A percentile compares a stretch with the other conserved stretches of the same genome.
These are phyloP conservation scores for Zoanthus sociatus DNA, from an alignment of 92 coral and sea anemone species.

Conservation along the genomic window DNA sequence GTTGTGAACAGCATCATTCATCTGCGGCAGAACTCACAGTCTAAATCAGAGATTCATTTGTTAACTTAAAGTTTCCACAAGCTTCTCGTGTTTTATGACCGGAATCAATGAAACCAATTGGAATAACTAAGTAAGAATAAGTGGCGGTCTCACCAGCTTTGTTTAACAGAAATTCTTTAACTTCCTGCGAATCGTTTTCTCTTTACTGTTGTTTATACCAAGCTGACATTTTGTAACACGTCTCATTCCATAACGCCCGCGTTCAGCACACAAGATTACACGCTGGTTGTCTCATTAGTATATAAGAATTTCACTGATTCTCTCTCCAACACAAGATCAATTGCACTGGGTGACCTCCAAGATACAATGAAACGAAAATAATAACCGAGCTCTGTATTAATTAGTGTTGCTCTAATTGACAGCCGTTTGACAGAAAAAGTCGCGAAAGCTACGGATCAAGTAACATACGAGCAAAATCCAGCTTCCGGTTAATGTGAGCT, in stretches of 20 bases:
- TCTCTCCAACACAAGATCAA: slow-evolving; percentile 35
- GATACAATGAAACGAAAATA: slow-evolving; percentile 49
- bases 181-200: slow-evolving; percentile 44
- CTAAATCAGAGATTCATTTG: neutral
- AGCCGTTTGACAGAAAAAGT: slow-evolving; percentile 39
- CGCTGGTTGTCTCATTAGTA: neutral
- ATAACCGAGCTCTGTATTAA: slow-evolving; percentile 44
- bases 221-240: slow-evolving; percentile 19
- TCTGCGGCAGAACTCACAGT: neutral
- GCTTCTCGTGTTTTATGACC: neutral
- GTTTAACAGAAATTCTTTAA: slow-evolving; percentile 38
- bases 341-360: slow-evolving; percentile 33
- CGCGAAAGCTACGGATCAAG: slow-evolving; percentile 41
- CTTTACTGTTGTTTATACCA: slow-evolving; percentile 23
- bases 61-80: neutral
- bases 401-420: slow-evolving; percentile 40
- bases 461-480: slow-evolving; percentile 26
- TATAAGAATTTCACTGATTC: neutral
- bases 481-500: slow-evolving; percentile 37
- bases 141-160: slow-evolving; percentile 22
- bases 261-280: slow-evolving; percentile 8
- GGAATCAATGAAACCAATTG: neutral
- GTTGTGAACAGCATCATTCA: neutral
- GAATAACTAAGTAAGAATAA: neutral
- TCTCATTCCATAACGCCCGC: slow-evolving; percentile 19